Conservation (phyloP, 1,140 invertebrate genomes). For the Caerostris extrusa region DNA sequence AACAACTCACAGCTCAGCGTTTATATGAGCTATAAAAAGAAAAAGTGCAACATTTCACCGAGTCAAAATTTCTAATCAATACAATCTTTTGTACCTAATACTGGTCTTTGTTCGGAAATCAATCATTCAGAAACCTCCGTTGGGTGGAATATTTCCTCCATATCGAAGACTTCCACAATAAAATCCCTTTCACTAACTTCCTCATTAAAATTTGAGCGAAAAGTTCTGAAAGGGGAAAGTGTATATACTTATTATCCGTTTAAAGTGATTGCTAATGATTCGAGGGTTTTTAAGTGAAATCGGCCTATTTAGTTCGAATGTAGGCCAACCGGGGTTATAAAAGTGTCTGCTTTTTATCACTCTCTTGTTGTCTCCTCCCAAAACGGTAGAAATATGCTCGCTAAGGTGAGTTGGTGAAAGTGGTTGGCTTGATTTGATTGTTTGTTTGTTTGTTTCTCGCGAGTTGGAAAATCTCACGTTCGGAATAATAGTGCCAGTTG, state of each 20-base stretch:
- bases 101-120: background rate
- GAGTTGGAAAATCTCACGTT: too few species aligned
- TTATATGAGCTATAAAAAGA: background rate
- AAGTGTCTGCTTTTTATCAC: slow-evolving; percentile 59
- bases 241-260: background rate
- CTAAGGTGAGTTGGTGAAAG: slow-evolving; percentile 64
- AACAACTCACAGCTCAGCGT: too few species aligned
- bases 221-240: slow-evolving; percentile 23
- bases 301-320: slow-evolving; percentile 63
- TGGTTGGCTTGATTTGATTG: slow-evolving; percentile 14
- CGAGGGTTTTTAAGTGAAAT: slow-evolving; percentile 45
- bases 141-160: background rate
- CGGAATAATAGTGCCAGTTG: background rate
- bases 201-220: slow-evolving; percentile 33
- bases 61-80: background rate
- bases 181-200: slow-evolving; percentile 19
- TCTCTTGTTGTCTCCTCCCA: slow-evolving; percentile 65
- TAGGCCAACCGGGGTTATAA: slow-evolving; percentile 73
- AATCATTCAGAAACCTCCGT: background rate
- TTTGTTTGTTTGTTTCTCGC: background rate
- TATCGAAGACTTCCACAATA: background rate
- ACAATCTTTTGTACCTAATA: background rate
- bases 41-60: background rate
- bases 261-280: slow-evolving; percentile 6
- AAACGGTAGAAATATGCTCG: slow-evolving; percentile 55